phyloP scores from a whole-genome alignment of 2,113 vertebrate genomes.

The Pristiophorus japonicus region DNA sequence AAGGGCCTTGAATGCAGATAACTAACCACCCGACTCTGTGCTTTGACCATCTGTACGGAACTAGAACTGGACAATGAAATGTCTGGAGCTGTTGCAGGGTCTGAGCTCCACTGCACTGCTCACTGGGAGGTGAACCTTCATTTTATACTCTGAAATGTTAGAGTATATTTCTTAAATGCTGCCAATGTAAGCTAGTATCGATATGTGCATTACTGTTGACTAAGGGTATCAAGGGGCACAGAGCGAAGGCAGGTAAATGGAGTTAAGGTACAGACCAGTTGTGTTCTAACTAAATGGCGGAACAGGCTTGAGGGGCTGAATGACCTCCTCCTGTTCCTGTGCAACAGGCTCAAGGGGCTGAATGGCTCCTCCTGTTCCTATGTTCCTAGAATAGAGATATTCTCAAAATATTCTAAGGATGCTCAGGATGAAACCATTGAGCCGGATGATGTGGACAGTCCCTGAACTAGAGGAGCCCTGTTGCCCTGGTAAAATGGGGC shows the following conservation, averaged over 20 bases:
- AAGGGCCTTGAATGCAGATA: neutral
- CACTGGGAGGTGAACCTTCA: neutral
- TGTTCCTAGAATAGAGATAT: neutral
- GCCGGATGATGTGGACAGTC: neutral
- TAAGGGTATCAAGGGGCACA: neutral
- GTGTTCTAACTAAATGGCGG: neutral
- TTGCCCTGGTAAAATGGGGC: neutral
- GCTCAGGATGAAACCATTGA: neutral
- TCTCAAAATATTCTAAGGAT: neutral
- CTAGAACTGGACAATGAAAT: neutral
- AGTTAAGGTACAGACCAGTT: neutral
- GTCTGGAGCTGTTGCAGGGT: neutral
- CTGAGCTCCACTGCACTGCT: neutral
- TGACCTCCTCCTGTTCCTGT: too few species aligned
- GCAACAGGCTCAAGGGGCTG: neutral
- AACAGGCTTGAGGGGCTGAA: neutral
- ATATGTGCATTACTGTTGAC: neutral
- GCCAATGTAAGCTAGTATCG: neutral
- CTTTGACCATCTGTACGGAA: too few species aligned
- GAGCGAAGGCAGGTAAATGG: neutral
- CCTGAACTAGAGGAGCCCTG: neutral
- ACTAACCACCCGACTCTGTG: too few species aligned
- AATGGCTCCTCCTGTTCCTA: neutral
- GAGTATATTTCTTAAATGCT: neutral
- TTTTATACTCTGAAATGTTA: neutral